phyloP scores from a whole-genome alignment of 2,113 vertebrate genomes.

The Addax nasomaculatus region DNA sequence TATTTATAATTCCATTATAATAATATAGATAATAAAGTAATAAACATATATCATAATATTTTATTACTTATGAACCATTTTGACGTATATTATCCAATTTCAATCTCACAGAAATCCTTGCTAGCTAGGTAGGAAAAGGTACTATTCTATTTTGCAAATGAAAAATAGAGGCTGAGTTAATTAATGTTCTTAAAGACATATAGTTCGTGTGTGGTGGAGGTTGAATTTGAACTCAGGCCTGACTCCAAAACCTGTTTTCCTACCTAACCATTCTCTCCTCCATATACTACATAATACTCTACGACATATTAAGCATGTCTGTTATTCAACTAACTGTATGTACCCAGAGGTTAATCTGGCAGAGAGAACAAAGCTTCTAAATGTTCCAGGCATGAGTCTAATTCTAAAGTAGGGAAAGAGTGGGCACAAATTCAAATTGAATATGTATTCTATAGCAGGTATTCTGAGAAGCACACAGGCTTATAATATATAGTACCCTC shows the following conservation, averaged over 20 bases:
- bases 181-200: background rate
- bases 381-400: background rate
- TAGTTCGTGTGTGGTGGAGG: background rate
- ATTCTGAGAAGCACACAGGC: background rate
- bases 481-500: background rate
- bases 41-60: background rate
- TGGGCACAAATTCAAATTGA: background rate
- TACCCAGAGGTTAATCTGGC: background rate
- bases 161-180: background rate
- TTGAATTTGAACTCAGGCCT: background rate
- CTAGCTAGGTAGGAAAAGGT: background rate
- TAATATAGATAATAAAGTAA: background rate
- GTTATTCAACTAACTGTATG: background rate
- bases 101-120: background rate
- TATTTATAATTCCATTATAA: background rate
- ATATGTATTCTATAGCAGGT: background rate
- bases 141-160: background rate
- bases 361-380: background rate
- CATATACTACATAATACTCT: background rate
- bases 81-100: background rate
- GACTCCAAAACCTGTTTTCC: background rate
- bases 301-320: background rate
- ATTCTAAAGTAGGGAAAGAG: constrained; percentile 13
- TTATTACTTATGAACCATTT: background rate
- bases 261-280: background rate